phyloP scores from a whole-genome alignment of 1,140 invertebrate species.

The Leptonema lineaticorne region DNA sequence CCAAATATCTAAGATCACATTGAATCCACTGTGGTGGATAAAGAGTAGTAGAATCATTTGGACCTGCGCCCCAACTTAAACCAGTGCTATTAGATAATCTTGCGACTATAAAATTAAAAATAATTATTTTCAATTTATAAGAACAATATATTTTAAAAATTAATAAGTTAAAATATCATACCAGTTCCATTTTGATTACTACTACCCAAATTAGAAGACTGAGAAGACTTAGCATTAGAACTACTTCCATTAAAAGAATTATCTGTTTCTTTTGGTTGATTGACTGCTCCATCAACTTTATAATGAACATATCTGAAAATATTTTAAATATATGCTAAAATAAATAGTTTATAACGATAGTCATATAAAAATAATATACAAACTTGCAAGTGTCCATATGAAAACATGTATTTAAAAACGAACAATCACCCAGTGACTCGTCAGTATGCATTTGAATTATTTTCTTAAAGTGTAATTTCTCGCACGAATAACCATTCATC shows the following conservation, averaged over 20 bases:
- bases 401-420: slow-evolving; percentile 97
- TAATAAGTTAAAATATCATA: not conserved
- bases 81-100: slow-evolving; percentile 36
- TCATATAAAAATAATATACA: slow-evolving; percentile 37
- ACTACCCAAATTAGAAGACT: slow-evolving; percentile 10
- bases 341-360: not conserved
- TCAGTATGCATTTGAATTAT: slow-evolving; percentile 97
- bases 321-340: slow-evolving; percentile 1
- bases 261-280: slow-evolving; percentile 40
- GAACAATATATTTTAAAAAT: not conserved
- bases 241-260: slow-evolving; percentile 33
- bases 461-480: slow-evolving; percentile 95
- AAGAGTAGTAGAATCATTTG: slow-evolving; percentile 65
- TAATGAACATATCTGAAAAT: slow-evolving; percentile 85
- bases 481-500: slow-evolving; percentile 59
- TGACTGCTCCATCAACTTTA: slow-evolving; percentile 72
- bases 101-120: slow-evolving; percentile 24
- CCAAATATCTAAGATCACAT: slow-evolving; percentile 91
- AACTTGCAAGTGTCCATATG: slow-evolving; percentile 98
- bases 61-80: slow-evolving; percentile 29
- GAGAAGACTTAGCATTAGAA: slow-evolving; percentile 39
- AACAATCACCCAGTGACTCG: slow-evolving; percentile 93
- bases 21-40: slow-evolving; percentile 96
- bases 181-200: slow-evolving; percentile 36
- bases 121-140: not conserved